Conservation (phyloP, 1,140 invertebrate species). For the Charaxes varanes region DNA sequence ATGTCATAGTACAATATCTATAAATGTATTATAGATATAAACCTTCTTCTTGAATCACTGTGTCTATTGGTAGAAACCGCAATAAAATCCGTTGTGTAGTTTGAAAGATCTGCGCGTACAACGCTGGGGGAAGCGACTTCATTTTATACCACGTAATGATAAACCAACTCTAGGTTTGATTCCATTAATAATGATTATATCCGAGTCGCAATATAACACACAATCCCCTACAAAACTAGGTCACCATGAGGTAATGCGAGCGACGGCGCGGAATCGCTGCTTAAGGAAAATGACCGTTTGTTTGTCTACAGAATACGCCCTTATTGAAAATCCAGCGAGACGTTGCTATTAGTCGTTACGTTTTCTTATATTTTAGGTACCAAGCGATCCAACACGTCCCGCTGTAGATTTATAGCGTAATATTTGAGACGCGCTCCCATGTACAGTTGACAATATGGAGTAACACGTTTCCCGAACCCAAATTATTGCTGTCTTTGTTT, state of each 20-base stretch:
- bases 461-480: constrained; percentile 10
- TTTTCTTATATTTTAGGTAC: constrained; percentile 1
- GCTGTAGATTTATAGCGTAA: constrained; percentile 42
- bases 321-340: constrained; percentile 4
- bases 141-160: too few relatives aligned
- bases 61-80: too few relatives aligned
- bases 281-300: constrained; percentile 13
- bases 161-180: too few relatives aligned
- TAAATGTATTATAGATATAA: too few relatives aligned
- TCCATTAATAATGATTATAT: constrained; percentile 6
- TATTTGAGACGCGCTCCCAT: constrained; percentile 26
- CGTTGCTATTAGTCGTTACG: constrained; percentile 2
- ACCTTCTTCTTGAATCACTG: too few relatives aligned
- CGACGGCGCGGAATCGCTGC: constrained; percentile 11
- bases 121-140: too few relatives aligned
- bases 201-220: constrained; percentile 11
- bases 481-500: constrained; percentile 7
- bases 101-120: too few relatives aligned
- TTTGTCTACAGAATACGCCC: constrained; percentile 5
- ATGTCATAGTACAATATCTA: too few relatives aligned
- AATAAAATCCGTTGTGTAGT: too few relatives aligned
- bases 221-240: constrained; percentile 18
- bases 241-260: constrained; percentile 16
- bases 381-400: constrained; percentile 30
- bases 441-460: constrained; percentile 16